A percentile compares a stretch with the other conserved stretches of the same genome.
Conservation (phyloP, 2,888 invertebrate genomes). For the Agonopterix arenella region DNA sequence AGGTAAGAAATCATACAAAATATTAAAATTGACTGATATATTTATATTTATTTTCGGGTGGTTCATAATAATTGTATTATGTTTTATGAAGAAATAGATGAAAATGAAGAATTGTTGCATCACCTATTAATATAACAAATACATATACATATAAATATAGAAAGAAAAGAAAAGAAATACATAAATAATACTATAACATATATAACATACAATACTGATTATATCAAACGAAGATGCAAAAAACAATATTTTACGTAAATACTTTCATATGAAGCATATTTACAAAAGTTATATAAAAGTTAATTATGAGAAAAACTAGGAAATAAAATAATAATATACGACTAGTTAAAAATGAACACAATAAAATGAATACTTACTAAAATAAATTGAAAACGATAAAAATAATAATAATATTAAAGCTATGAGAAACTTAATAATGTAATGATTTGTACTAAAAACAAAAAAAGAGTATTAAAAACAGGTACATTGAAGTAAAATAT, state of each 20-base stretch:
- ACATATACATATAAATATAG: conserved; percentile 5
- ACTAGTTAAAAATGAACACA: conserved; percentile 46
- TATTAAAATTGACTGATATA: conserved; percentile 26
- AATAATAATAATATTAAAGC: conserved; percentile 46
- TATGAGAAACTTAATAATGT: conserved; percentile 30
- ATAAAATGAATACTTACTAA: conserved; percentile 13
- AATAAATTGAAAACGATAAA: conserved; percentile 20
- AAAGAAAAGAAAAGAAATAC: conserved; percentile 13
- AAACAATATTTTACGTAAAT: conserved; percentile 62
- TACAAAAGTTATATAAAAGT: conserved; percentile 52
- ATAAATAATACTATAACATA: conserved; percentile 8
- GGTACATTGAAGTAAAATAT: conserved; percentile 43
- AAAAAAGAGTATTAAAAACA: conserved; percentile 40
- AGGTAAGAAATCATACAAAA: conserved; percentile 1
- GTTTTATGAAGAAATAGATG: conserved; percentile 18
- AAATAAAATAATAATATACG: conserved; percentile 20
- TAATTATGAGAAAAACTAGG: conserved; percentile 14
- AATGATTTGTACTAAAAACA: conserved; percentile 51
- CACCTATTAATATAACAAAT: conserved; percentile 21
- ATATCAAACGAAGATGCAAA: conserved; percentile 49
- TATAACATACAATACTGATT: conserved; percentile 11
- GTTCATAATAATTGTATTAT: conserved; percentile 36
- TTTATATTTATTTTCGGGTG: conserved; percentile 43
- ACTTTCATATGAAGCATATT: conserved; percentile 59
- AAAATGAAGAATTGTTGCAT: conserved; percentile 31